Percentiles rank a stretch among this genome's conserved stretches.
These are phyloP conservation scores for Magallana gigas DNA, from an alignment of 1,140 invertebrate species.

Conservation along the genomic window DNA sequence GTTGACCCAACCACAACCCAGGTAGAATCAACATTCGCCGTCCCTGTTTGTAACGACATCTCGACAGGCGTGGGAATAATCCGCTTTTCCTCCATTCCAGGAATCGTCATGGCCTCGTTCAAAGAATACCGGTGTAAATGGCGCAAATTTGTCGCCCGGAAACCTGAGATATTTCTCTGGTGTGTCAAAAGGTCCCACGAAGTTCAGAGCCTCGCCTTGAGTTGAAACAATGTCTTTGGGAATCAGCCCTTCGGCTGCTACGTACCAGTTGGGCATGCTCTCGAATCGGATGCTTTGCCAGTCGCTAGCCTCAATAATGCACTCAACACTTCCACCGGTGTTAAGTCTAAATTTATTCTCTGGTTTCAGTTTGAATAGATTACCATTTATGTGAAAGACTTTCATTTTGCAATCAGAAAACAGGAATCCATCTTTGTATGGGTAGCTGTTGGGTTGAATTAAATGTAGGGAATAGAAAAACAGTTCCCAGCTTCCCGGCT, in stretches of 20 bases:
- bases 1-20: too few species aligned
- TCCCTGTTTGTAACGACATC: too few species aligned
- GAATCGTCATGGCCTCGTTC: too few species aligned
- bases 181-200: conserved; percentile 66
- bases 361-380: conserved; percentile 55
- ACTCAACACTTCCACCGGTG: neutral
- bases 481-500: too few species aligned
- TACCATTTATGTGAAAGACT: conserved; percentile 67
- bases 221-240: conserved; percentile 59
- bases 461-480: conserved; percentile 59
- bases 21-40: too few species aligned
- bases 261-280: conserved; percentile 71
- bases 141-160: too few species aligned
- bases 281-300: conserved; percentile 71
- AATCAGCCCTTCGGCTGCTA: conserved; percentile 60
- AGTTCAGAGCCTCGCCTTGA: conserved; percentile 57
- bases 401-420: conserved; percentile 56
- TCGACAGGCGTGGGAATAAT: too few species aligned
- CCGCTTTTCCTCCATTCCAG: too few species aligned
- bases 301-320: conserved; percentile 58
- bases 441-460: conserved; percentile 56
- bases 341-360: too few species aligned
- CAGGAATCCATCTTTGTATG: conserved; percentile 53
- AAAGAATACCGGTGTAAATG: too few species aligned
- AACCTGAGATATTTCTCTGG: conserved; percentile 68